These are phyloP conservation scores for Caerostris darwini DNA, from an alignment of 1,140 invertebrate species.

Conservation along the genomic window DNA sequence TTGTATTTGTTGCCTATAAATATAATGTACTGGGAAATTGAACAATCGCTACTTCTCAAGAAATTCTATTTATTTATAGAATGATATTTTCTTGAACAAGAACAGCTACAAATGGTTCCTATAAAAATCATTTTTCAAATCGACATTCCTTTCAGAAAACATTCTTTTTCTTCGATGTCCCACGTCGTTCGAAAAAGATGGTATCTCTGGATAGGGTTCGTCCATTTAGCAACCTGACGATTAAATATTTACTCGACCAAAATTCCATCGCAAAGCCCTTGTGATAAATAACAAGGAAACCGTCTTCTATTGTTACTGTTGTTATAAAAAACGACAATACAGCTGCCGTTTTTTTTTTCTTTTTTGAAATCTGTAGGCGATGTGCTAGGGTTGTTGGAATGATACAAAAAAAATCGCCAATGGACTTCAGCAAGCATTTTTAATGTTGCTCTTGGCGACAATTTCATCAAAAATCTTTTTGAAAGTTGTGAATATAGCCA, in stretches of 20 bases:
- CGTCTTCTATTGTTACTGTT: background rate
- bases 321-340: background rate
- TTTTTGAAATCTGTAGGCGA: background rate
- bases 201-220: background rate
- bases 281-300: conserved; percentile 21
- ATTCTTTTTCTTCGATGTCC: background rate
- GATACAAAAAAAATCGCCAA: background rate
- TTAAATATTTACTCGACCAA: conserved; percentile 34
- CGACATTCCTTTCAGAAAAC: background rate
- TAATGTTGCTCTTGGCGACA: too few species aligned
- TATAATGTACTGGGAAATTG: too few species aligned
- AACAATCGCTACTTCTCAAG: background rate
- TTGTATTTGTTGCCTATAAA: too few species aligned
- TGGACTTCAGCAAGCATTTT: background rate
- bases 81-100: background rate
- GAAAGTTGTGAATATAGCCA: too few species aligned
- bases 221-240: background rate
- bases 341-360: background rate
- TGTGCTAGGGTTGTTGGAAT: background rate
- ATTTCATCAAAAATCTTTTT: too few species aligned
- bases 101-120: background rate
- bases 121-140: background rate
- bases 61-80: background rate
- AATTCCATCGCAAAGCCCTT: background rate
- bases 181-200: background rate